A percentile compares a stretch with the other conserved stretches of the same genome.
phyloP scores from a whole-genome alignment of 1,140 invertebrate genomes.

The Drosophila watanabei region DNA sequence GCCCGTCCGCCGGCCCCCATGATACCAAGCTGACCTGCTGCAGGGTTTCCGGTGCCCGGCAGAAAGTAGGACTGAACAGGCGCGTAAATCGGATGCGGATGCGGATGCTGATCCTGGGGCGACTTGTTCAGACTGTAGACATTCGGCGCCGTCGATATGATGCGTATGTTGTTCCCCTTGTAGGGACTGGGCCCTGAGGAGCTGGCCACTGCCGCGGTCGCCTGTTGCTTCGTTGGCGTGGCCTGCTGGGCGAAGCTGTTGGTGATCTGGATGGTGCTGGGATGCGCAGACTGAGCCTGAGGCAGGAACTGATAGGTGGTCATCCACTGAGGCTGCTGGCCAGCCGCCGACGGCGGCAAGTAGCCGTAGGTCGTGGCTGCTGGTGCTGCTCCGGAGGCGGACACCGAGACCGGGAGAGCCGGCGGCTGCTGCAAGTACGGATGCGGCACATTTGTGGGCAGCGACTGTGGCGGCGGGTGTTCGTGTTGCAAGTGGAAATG shows the following conservation, averaged over 20 bases:
- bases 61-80: conserved; percentile 59
- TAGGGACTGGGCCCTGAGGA: conserved; percentile 39
- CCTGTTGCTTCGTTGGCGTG: conserved; percentile 35
- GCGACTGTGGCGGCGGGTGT: conserved; percentile 51
- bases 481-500: conserved; percentile 73
- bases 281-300: conserved; percentile 49
- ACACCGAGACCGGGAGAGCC: conserved; percentile 11
- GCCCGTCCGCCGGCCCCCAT: conserved; percentile 7
- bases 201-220: conserved; percentile 11
- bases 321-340: conserved; percentile 58
- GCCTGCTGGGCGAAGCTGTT: conserved; percentile 70
- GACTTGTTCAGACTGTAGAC: conserved; percentile 69
- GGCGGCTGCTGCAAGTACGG: conserved; percentile 17
- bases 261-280: conserved; percentile 78
- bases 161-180: conserved; percentile 70
- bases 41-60: conserved; percentile 17
- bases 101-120: conserved; percentile 37
- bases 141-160: conserved; percentile 68
- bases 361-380: conserved; percentile 53
- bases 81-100: conserved; percentile 49
- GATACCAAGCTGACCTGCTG: conserved; percentile 13
- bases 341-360: conserved; percentile 38
- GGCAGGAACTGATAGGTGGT: conserved; percentile 70
- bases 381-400: conserved; percentile 14
- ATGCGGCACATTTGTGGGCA: conserved; percentile 59